Evolutionary conservation across 2,888 invertebrate genomes (phyloP).

Genomic region (Lepidocyrtinus sp.): DNA sequence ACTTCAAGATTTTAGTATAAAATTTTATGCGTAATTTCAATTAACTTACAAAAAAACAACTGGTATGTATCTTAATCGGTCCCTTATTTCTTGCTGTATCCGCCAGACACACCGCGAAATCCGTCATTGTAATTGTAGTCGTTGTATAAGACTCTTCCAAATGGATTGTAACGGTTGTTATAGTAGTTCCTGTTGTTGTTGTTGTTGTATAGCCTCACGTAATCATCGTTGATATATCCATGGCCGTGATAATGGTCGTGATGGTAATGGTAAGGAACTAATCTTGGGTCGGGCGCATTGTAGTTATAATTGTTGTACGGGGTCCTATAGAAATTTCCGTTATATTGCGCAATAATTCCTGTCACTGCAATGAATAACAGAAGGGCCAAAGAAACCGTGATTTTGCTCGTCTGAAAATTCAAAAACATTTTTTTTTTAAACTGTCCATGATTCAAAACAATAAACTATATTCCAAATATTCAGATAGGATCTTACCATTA

Average conservation of each 20-base stretch:
- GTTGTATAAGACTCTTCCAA: background rate
- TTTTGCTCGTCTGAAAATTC: background rate
- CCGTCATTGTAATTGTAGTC: conserved; percentile 29
- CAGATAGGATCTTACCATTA: background rate
- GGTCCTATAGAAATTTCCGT: background rate
- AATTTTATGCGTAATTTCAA: too few species aligned
- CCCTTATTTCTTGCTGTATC: background rate
- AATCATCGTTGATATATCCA: background rate
- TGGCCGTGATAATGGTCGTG: background rate
- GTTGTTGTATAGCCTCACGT: background rate
- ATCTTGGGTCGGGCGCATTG: background rate
- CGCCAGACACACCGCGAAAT: background rate
- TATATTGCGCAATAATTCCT: background rate
- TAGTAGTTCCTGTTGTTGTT: conserved; percentile 8
- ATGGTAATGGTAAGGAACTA: background rate
- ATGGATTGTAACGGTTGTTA: conserved; percentile 10
- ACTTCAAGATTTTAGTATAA: too few species aligned
- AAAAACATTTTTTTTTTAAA: background rate
- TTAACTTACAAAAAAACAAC: too few species aligned
- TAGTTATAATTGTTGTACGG: too few species aligned
- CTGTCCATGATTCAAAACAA: background rate
- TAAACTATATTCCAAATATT: background rate
- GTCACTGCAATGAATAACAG: background rate
- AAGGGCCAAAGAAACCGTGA: background rate
- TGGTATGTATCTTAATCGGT: too few species aligned